A percentile compares a stretch with the other conserved stretches of the same genome.
Evolutionary conservation across 1,140 invertebrate species (phyloP).

Genomic region (Lasaia peninsularis): DNA sequence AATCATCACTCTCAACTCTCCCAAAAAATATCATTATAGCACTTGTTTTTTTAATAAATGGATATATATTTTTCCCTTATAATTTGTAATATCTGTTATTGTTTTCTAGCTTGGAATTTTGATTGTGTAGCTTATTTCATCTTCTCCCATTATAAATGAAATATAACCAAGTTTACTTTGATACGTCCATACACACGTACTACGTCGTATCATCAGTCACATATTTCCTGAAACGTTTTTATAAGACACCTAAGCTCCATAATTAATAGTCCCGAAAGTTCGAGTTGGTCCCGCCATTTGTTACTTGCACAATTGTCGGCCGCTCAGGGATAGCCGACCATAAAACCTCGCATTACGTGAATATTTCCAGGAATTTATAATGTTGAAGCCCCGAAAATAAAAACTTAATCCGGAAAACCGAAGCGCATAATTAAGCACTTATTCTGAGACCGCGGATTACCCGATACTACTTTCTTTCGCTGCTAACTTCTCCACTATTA

Average conservation of each 20-base stretch:
- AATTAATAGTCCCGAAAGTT: neutral
- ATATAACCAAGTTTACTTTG: too few species aligned
- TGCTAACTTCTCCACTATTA: neutral
- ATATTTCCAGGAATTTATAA: constrained; percentile 49
- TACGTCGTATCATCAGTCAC: neutral
- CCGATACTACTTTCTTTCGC: constrained; percentile 11
- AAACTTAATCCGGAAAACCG: constrained; percentile 43
- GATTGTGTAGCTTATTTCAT: too few species aligned
- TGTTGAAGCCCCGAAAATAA: constrained; percentile 42
- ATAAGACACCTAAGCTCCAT: neutral
- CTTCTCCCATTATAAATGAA: too few species aligned
- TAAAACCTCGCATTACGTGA: constrained; percentile 36
- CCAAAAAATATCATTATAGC: too few species aligned
- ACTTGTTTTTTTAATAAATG: too few species aligned
- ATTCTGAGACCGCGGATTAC: constrained; percentile 38
- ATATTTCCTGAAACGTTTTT: neutral
- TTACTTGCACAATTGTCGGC: neutral
- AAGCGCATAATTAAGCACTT: constrained; percentile 51
- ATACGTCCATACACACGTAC: too few species aligned
- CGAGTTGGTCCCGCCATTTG: neutral
- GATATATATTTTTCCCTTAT: too few species aligned
- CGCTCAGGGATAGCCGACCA: neutral
- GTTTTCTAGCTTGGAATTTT: too few species aligned
- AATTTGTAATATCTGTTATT: too few species aligned
- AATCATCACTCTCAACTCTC: too few species aligned